These are phyloP conservation scores for Diplazon laetatorius DNA, from an alignment of 2,888 invertebrate species.

Conservation along the genomic window DNA sequence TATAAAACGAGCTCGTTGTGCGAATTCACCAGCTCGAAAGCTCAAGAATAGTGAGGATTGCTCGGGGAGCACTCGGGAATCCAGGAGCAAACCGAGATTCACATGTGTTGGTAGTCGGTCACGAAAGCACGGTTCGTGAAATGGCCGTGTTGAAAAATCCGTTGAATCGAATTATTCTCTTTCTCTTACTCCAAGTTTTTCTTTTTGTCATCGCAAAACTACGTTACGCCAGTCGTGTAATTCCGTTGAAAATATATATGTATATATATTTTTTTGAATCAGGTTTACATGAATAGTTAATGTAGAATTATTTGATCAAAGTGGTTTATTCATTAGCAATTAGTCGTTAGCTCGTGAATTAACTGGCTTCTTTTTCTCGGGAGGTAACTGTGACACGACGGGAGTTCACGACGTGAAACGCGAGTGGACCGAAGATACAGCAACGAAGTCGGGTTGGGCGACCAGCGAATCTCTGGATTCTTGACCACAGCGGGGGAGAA, in stretches of 20 bases:
- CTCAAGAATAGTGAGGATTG: constrained; percentile 42
- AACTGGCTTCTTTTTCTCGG: background rate
- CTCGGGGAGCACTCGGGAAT: constrained; percentile 9
- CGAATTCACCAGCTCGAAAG: constrained; percentile 26
- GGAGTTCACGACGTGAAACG: background rate
- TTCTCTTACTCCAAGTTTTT: too few relatives aligned
- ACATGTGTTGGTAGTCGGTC: constrained; percentile 21
- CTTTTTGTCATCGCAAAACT: background rate
- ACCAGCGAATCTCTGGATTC: constrained; percentile 31
- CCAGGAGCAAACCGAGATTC: background rate
- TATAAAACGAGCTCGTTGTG: constrained; percentile 39
- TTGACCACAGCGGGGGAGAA: constrained; percentile 28
- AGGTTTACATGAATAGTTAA: background rate
- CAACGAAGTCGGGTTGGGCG: constrained; percentile 30
- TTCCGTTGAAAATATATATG: background rate
- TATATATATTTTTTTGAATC: background rate
- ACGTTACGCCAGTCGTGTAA: background rate
- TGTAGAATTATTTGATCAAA: constrained; percentile 8
- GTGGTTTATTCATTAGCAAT: constrained; percentile 40
- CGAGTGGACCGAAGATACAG: constrained; percentile 25
- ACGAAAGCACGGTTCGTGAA: constrained; percentile 6
- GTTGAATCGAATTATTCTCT: background rate
- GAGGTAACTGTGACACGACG: background rate
- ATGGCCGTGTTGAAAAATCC: constrained; percentile 11
- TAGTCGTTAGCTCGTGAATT: constrained; percentile 12